Evolutionary conservation across 2,888 invertebrate genomes (phyloP).

Genomic region (Eumacrocentrus americanus): DNA sequence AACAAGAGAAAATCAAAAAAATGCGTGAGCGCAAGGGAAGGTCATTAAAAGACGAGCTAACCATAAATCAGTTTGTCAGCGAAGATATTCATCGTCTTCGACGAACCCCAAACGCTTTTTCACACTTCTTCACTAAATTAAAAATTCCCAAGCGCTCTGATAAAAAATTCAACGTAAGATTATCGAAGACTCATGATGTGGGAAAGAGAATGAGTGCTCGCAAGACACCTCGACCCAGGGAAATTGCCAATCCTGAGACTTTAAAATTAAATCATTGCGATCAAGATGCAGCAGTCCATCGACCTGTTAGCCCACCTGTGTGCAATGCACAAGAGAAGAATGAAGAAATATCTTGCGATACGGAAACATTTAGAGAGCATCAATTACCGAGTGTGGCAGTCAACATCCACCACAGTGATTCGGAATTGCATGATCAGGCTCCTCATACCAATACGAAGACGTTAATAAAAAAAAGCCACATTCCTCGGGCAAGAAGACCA

Average conservation of each 20-base stretch:
- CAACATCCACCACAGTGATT: not conserved
- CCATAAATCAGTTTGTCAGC: too few relatives aligned
- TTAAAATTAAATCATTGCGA: constrained; percentile 35
- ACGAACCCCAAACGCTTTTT: constrained; percentile 33
- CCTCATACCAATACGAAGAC: not conserved
- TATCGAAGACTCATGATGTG: constrained; percentile 34
- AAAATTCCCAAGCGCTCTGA: constrained; percentile 31
- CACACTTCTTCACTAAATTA: constrained; percentile 38
- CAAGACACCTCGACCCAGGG: too few relatives aligned
- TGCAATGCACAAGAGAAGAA: not conserved
- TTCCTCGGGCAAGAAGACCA: constrained; percentile 24
- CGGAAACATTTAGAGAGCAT: too few relatives aligned
- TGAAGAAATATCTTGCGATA: constrained; percentile 2
- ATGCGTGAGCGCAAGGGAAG: not conserved
- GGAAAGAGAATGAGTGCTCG: constrained; percentile 40
- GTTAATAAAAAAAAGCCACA: not conserved
- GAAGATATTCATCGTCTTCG: too few relatives aligned
- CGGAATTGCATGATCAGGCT: not conserved
- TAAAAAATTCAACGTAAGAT: constrained; percentile 8
- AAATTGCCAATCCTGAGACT: too few relatives aligned
- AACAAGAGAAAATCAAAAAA: not conserved
- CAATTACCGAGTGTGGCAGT: not conserved
- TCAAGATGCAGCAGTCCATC: constrained; percentile 40
- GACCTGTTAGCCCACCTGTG: constrained; percentile 39
- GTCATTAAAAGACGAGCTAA: not conserved